Evolutionary conservation across 2,888 invertebrate species (phyloP), one percentile per base, ranked within the genome.

Genomic region (Ceraclea dissimilis): DNA sequence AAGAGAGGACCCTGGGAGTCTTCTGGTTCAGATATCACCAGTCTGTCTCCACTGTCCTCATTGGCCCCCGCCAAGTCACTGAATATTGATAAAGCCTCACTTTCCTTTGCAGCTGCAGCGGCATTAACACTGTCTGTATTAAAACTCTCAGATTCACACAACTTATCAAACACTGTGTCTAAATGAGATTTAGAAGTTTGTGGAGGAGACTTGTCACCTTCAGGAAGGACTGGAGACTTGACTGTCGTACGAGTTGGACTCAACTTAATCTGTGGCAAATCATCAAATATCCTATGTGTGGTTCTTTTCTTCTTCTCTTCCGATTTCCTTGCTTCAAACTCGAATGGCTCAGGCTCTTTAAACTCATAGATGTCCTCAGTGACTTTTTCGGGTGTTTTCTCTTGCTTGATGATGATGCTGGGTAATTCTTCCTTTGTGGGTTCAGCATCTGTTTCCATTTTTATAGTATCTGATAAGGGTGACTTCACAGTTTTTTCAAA

Each of bases 271-370:
- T 76, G 77, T 1, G 77, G 77, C 52, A 76, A 74, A 51, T 78
- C 78, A 59, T 79, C 79, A 58, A 78, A 78, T 57, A 78, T 74
- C 44, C 78, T 70, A 66, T 77, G 75, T 21, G 74, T 72, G 16
- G 62, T 49, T 49, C 76, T 70, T 63, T 76, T 78, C 65, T 77
- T 78, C 64, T 77, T 78, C 63, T 78, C 75, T 64, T 79, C 74
- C 54, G 63, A 52, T 62, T 73, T 73, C 52, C 88, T 81, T 8
- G 86, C 79, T 71, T 91, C 90, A 63, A 90, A 83, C 68, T 91
- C 90, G 67, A 91, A 91, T 0, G 91, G 90, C 69, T 92, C 91
- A 0, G 90, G 90, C 70, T 92, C 91, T 69, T 91, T 91, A 67
- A 92, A 92, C 70, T 92, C 91, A 67, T 92, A 92, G 59, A 91